Evolutionary conservation across 1,140 invertebrate genomes (phyloP).

Genomic region (Ips nitidus): DNA sequence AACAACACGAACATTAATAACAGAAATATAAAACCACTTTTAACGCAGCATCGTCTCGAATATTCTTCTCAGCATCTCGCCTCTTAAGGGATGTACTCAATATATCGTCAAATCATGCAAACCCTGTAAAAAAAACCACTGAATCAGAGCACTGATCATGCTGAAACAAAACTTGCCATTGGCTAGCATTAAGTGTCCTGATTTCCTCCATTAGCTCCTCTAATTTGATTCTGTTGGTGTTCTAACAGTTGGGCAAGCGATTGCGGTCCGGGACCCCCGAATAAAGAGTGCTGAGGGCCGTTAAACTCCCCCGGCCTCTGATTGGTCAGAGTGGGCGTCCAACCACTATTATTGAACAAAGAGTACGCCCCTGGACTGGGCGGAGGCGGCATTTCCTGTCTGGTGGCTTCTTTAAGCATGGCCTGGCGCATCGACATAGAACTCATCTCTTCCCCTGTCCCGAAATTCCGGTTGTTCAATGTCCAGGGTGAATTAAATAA

Average conservation of each 20-base stretch:
- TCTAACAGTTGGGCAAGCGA: conserved; percentile 78
- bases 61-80: too few relatives aligned
- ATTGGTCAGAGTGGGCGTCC: conserved; percentile 47
- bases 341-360: conserved; percentile 48
- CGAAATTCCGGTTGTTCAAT: conserved; percentile 28
- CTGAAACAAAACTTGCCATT: too few relatives aligned
- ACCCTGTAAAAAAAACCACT: too few relatives aligned
- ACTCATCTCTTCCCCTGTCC: conserved; percentile 18
- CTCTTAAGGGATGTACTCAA: too few relatives aligned
- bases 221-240: conserved; percentile 64
- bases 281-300: conserved; percentile 66
- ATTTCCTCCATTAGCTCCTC: conserved; percentile 12
- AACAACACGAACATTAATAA: too few relatives aligned
- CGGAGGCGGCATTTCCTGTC: conserved; percentile 11
- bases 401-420: conserved; percentile 48
- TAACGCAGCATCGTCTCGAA: too few relatives aligned
- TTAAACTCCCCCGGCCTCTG: conserved; percentile 37
- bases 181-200: conserved; percentile 14
- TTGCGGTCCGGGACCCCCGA: conserved; percentile 74
- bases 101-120: too few relatives aligned
- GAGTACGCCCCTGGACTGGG: conserved; percentile 47
- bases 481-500: conserved; percentile 39
- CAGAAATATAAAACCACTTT: too few relatives aligned
- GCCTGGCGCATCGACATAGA: conserved; percentile 48
- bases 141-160: too few relatives aligned